phyloP scores from a whole-genome alignment of 2,797 vertebrate species.

The Spheniscus humboldti region DNA sequence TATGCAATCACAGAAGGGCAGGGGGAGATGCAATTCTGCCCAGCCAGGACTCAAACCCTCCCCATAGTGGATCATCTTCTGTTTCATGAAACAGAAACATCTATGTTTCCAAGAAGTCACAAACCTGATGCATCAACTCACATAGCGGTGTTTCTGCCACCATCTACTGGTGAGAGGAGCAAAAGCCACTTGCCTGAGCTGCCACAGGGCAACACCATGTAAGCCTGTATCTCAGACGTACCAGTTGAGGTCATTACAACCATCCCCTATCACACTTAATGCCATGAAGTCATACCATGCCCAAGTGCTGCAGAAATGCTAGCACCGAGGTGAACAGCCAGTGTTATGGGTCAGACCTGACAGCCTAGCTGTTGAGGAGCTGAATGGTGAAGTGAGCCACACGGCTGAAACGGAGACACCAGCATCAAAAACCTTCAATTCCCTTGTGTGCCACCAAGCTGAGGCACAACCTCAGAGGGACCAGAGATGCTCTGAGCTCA shows the following conservation, averaged over 20 bases:
- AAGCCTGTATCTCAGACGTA: rapidly evolving
- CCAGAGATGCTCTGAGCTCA: background rate
- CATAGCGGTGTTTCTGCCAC: background rate
- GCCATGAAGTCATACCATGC: rapidly evolving
- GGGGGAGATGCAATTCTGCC: background rate
- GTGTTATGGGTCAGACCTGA: background rate
- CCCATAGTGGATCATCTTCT: too few relatives aligned
- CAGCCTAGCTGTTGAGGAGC: background rate
- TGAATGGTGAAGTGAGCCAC: background rate
- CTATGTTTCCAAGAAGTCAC: background rate
- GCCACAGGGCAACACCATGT: background rate
- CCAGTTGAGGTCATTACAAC: background rate
- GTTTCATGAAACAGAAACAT: too few relatives aligned
- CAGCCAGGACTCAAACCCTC: background rate
- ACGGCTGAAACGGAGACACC: background rate
- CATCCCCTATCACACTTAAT: rapidly evolving
- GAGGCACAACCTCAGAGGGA: background rate
- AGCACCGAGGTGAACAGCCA: background rate
- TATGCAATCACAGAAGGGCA: background rate
- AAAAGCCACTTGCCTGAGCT: background rate
- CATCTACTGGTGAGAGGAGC: background rate
- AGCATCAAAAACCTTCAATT: background rate
- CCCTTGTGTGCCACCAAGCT: background rate
- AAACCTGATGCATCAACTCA: background rate
- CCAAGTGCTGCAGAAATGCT: background rate